Conservation (phyloP, 2,797 vertebrate species). For the Anabas testudineus region DNA sequence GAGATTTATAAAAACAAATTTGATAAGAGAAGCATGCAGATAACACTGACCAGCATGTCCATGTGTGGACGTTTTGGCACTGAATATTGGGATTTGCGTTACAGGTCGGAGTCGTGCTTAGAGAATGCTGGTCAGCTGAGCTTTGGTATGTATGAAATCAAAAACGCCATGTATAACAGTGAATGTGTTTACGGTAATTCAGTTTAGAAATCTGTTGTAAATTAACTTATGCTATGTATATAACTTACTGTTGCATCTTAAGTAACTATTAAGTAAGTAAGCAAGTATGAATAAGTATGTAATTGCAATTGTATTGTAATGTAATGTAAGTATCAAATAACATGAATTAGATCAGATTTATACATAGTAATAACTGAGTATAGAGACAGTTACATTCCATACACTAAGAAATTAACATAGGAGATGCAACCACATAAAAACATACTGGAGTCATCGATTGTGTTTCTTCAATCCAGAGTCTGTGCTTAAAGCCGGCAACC, state of each 20-base stretch:
- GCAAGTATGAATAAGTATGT: no score
- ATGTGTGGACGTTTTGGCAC: constrained; percentile 1
- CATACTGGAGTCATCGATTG: not conserved
- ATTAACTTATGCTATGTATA: not conserved
- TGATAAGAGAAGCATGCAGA: constrained; percentile 39
- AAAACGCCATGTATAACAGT: not conserved
- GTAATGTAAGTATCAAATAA: constrained; percentile 2
- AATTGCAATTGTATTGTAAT: no score
- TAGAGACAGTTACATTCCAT: not conserved
- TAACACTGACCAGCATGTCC: constrained; percentile 15
- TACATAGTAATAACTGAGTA: no score
- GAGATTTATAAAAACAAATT: constrained; percentile 21
- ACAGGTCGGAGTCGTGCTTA: constrained; percentile 66
- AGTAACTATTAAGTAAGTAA: no score
- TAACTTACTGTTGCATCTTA: constrained; percentile 1
- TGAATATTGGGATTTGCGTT: constrained; percentile 32
- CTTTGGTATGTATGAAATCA: constrained; percentile 74
- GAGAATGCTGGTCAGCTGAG: constrained; percentile 62
- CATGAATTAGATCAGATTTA: not conserved
- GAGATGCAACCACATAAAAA: not conserved
- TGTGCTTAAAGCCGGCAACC: constrained; percentile 78
- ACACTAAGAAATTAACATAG: not conserved
- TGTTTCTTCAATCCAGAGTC: constrained; percentile 73
- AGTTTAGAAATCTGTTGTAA: not conserved
- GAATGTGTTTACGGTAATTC: not conserved